Evolutionary conservation across 2,888 invertebrate species (phyloP), one percentile per base, ranked within the genome.

Genomic region (Spodoptera exigua): DNA sequence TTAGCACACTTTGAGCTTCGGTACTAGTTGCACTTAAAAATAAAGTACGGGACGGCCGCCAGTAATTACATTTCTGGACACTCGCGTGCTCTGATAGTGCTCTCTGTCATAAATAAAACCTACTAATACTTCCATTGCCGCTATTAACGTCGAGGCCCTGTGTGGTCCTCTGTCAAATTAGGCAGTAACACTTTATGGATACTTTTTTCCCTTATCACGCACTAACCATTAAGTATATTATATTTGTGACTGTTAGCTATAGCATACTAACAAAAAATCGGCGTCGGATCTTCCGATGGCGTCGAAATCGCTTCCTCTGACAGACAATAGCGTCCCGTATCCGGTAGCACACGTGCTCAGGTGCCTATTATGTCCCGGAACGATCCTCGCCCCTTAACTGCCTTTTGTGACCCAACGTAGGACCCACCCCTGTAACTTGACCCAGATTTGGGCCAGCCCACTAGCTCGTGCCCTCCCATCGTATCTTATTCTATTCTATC

Each of bases 291-390:
- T 89, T 88, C 85, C 83, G 87, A 85, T 84, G 88, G 62, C 90
- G 89, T 89, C 90, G 82, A 89, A 92, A 92, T 91, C 89, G 89
- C 87, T 93, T 93, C 93, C 93, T 93, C 88, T 83, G 84, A 83
- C 84, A 92, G 89, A 93, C 93, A 93, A 94, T 93, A 80, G 92
- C 84, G 81, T 81, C 84, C 82, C 83, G 85, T 90, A 93, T 94
- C 93, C 93, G 94, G 94, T 80, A 79, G 88, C 87, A 93, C 94
- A 94, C 93, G 93, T 94, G 93, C 93, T 94, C 93, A 93, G 93
- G 92, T 93, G 91, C 86, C 90, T 89, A 93, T 93, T 93, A 93
- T 93, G 64, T 84, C 83, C 82, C 76, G 75, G 78, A 78, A 78
- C 80, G 82, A 84, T 82, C 84, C 86, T 80, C 76, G 76, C 64